Percentiles rank a stretch among this genome's conserved stretches.
phyloP scores from a whole-genome alignment of 2,113 vertebrate species.

The Engraulis encrasicolus region DNA sequence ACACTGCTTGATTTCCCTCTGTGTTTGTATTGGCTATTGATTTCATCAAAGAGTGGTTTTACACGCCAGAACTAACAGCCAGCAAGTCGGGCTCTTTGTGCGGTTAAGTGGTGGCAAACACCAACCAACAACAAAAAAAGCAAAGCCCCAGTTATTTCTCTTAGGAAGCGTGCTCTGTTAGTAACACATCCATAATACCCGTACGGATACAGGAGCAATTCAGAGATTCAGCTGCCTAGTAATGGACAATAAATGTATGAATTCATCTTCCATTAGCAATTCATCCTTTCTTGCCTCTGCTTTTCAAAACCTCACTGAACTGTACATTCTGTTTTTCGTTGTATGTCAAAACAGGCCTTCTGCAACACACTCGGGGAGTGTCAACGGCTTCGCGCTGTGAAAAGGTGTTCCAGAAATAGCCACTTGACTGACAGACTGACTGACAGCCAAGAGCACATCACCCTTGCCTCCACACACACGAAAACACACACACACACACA shows the following conservation, averaged over 20 bases:
- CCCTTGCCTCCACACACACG: not conserved
- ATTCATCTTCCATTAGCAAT: not conserved
- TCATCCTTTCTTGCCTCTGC: not conserved
- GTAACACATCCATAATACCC: not conserved
- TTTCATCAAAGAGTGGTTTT: not conserved
- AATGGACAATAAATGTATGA: not conserved
- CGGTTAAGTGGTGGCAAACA: not conserved
- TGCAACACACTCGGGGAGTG: not conserved
- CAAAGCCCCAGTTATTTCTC: not conserved
- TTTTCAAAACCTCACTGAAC: not conserved
- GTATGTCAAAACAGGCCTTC: not conserved
- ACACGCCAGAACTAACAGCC: not conserved
- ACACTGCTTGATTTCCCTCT: not conserved
- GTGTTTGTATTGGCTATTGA: not conserved
- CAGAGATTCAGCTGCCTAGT: not conserved
- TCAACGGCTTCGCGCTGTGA: not conserved
- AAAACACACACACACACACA: not conserved
- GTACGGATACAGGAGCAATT: not conserved
- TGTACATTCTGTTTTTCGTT: not conserved
- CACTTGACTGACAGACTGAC: not conserved
- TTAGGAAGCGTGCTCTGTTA: not conserved
- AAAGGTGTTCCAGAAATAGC: constrained; percentile 8
- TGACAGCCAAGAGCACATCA: not conserved
- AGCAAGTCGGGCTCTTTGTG: not conserved
- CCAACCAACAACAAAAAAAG: not conserved